Conservation (phyloP, 2,113 vertebrate genomes). For the Sterrhoptilus dennistouni region DNA sequence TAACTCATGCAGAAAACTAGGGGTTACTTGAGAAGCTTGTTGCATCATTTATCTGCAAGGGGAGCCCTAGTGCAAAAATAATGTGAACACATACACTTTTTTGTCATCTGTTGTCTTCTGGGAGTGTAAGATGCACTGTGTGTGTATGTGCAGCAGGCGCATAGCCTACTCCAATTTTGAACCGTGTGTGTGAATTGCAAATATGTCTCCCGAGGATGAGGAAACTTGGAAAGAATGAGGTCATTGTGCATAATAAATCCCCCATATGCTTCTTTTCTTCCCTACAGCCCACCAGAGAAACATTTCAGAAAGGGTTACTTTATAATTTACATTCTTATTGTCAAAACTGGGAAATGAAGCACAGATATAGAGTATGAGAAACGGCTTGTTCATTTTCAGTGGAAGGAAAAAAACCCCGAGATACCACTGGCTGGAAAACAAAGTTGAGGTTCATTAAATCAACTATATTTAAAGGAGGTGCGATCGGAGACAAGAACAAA, state of each 20-base stretch:
- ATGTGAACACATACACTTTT: neutral
- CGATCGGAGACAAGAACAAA: neutral
- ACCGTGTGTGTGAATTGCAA: neutral
- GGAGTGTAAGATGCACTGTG: neutral
- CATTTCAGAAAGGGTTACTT: slow-evolving; percentile 21
- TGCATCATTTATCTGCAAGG: neutral
- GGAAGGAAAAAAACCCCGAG: neutral
- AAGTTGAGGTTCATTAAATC: neutral
- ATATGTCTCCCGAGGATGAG: neutral
- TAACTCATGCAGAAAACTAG: neutral
- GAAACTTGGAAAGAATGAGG: slow-evolving; percentile 52
- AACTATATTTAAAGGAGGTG: neutral
- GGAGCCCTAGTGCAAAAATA: neutral
- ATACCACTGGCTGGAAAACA: neutral
- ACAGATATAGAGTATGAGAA: neutral
- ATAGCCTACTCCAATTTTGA: neutral
- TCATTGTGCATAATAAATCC: slow-evolving; percentile 53
- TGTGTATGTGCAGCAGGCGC: neutral
- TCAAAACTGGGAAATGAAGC: slow-evolving; percentile 36
- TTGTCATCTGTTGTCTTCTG: neutral
- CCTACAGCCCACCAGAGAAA: slow-evolving; percentile 25
- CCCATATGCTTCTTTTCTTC: slow-evolving; percentile 46
- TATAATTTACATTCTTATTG: slow-evolving; percentile 55
- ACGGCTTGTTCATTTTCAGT: neutral
- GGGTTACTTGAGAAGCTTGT: neutral